A percentile compares a stretch with the other conserved stretches of the same genome.
Evolutionary conservation across 2,888 invertebrate species (phyloP).

Genomic region (Ectemnius cavifrons): DNA sequence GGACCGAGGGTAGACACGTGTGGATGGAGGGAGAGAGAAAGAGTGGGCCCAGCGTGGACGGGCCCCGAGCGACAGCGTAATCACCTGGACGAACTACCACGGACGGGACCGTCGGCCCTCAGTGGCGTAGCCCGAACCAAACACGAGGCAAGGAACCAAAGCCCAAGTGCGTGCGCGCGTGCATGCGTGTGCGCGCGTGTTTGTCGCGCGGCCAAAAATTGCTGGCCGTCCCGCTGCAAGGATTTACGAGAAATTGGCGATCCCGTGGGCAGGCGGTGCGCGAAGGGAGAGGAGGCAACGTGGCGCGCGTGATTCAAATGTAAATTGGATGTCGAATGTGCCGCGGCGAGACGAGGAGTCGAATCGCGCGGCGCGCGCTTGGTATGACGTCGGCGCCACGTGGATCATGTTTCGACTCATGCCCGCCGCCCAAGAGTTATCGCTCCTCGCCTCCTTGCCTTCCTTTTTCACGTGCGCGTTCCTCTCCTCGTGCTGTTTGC

Average conservation of each 20-base stretch:
- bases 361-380: constrained; percentile 10
- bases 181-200: constrained; percentile 30
- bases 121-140: constrained; percentile 59
- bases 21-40: constrained; percentile 8
- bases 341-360: constrained; percentile 24
- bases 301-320: constrained; percentile 58
- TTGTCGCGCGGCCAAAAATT: constrained; percentile 41
- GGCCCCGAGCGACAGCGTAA: constrained; percentile 76
- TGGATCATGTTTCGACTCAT: constrained; percentile 54
- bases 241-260: constrained; percentile 53
- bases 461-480: constrained; percentile 9
- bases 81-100: constrained; percentile 75
- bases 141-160: constrained; percentile 19
- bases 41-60: constrained; percentile 50
- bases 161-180: too few relatives aligned
- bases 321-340: constrained; percentile 56
- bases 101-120: constrained; percentile 32
- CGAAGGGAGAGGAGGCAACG: constrained; percentile 21
- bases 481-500: too few relatives aligned
- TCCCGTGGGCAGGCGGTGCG: too few relatives aligned
- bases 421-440: constrained; percentile 39
- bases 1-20: background rate
- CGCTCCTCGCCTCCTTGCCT: constrained; percentile 2
- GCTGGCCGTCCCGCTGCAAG: constrained; percentile 31
- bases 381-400: constrained; percentile 58